Evolutionary conservation across 2,888 invertebrate genomes (phyloP), one percentile per base, ranked within the genome.

Genomic region (Ptilodon capucinus): DNA sequence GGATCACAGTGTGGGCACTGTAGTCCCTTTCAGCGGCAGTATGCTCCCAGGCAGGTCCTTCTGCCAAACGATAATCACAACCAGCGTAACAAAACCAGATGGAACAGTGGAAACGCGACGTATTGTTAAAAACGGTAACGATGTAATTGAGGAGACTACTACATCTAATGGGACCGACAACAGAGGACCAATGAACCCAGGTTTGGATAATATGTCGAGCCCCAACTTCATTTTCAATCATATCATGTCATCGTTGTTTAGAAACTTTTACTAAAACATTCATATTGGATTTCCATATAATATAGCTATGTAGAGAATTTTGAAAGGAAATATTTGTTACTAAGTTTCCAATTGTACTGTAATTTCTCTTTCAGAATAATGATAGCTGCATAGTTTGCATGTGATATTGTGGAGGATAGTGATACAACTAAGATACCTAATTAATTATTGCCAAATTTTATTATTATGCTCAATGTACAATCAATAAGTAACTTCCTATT

Each of bases 31-130:
- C 48, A 73, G 74, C 42, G 80, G 83, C 6, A 71, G 71, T 9
- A 47, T 86, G 42, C 73, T 84, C n/a, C 84, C 87, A 2, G 81
- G 83, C 6, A 73, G 72, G 38, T 81, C 86, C 28, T 90, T 85
- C 60, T 88, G 86, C 53, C 71, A 85, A 66, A 90, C 90, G 11
- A 77, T 91, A 7, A 91, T 91, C 39, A 90, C 91, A 40, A 88
- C 88, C 4, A 88, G 85, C 57, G 63, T 89, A 4, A 88, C 76
- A 13, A 89, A 88, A 57, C 71, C 90, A 0, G 90, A 91, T 56
- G 91, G 91, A 9, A 73, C 85, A 0, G 58, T 85, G 42, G 91
- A 91, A 60, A 90, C 89, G 7, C 76, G 75, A 35, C 77, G 80
- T 45, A 89, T 90, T 56, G 72, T 90, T 5, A 89, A 89, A 69